phyloP scores from a whole-genome alignment of 2,113 vertebrate genomes.

The Clarias magur region DNA sequence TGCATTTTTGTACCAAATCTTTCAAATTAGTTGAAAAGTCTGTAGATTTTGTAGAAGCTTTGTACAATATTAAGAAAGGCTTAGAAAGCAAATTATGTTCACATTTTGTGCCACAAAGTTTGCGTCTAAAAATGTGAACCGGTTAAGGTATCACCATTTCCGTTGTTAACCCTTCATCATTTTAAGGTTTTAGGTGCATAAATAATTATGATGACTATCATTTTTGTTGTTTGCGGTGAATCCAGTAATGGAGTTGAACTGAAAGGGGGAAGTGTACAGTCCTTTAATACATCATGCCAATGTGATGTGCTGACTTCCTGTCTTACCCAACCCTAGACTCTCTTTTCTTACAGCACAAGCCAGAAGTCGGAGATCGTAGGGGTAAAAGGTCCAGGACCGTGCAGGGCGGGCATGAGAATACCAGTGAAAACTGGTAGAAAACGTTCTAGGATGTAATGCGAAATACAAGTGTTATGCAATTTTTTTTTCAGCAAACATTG shows the following conservation, averaged over 20 bases:
- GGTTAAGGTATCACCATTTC: background rate
- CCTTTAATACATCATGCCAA: constrained; percentile 13
- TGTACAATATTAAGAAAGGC: background rate
- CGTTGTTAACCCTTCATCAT: background rate
- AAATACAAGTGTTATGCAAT: background rate
- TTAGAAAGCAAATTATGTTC: background rate
- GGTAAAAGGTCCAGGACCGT: constrained; percentile 10
- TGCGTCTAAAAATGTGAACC: background rate
- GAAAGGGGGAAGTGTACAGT: constrained; percentile 32
- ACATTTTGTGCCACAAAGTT: background rate
- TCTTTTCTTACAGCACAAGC: background rate
- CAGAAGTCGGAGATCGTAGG: background rate
- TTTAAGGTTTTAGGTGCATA: background rate
- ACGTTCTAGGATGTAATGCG: background rate
- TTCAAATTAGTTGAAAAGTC: background rate
- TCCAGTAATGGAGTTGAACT: background rate
- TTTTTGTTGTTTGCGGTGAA: background rate
- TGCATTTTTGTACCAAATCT: background rate
- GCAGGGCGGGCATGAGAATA: background rate
- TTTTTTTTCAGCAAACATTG: background rate
- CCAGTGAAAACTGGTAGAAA: background rate
- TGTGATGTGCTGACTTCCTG: constrained; percentile 23
- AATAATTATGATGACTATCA: background rate
- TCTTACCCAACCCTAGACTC: constrained; percentile 33
- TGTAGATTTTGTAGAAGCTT: background rate